Percentiles rank a stretch among this genome's conserved stretches.
Evolutionary conservation across 2,113 vertebrate species (phyloP).

Genomic region (Mystacornis crossleyi): DNA sequence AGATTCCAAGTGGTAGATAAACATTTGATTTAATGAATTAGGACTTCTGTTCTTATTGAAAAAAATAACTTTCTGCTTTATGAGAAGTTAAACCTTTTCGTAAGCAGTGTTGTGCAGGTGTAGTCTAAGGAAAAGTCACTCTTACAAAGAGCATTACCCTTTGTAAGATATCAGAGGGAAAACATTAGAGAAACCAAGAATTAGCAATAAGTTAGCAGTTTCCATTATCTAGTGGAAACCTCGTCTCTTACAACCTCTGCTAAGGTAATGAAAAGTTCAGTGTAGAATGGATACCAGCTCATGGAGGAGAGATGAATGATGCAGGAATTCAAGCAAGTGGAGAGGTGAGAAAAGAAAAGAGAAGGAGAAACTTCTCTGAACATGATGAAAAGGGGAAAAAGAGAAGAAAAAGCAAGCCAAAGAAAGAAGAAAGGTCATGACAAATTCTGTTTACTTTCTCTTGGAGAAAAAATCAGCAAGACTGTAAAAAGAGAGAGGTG

Average conservation of each 20-base stretch:
- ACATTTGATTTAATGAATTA: neutral
- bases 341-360: neutral
- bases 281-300: neutral
- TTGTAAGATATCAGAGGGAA: neutral
- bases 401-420: neutral
- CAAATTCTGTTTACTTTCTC: conserved; percentile 41
- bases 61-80: neutral
- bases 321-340: neutral
- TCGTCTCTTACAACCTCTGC: neutral
- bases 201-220: neutral
- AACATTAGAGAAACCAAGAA: neutral
- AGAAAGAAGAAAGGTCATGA: neutral
- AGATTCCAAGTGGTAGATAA: neutral
- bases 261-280: neutral
- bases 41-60: neutral
- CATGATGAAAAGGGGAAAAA: neutral
- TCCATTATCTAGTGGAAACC: neutral
- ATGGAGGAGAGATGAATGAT: neutral
- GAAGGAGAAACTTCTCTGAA: neutral
- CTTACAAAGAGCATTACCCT: neutral
- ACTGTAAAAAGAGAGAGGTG: conserved; percentile 2
- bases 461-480: neutral
- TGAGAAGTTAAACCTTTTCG: neutral
- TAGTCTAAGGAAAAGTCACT: neutral
- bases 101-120: neutral